Evolutionary conservation across 2,113 vertebrate genomes (phyloP).

Genomic region (Gavialis gangeticus): DNA sequence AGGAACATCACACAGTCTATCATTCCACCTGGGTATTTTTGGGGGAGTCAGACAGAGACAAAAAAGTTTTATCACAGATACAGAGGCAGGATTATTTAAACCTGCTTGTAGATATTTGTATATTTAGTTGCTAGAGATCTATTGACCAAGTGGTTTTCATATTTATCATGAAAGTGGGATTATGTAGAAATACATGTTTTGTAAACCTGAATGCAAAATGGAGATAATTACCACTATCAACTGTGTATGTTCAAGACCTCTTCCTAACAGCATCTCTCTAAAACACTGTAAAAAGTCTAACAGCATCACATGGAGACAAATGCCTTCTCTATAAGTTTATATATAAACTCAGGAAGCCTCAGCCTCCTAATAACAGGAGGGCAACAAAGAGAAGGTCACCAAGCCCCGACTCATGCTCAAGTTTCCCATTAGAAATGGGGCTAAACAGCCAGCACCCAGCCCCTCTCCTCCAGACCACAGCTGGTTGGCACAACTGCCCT

Average conservation of each 20-base stretch:
- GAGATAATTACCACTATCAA: not conserved
- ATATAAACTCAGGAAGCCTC: not conserved
- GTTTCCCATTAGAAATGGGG: not conserved
- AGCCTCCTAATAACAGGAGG: not conserved
- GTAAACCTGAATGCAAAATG: not conserved
- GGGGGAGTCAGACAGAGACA: not conserved
- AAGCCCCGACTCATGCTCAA: not conserved
- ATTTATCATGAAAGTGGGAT: not conserved
- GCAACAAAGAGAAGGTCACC: not conserved
- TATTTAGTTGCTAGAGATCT: not conserved
- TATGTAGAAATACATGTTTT: not conserved
- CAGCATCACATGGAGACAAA: not conserved
- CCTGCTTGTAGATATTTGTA: not conserved
- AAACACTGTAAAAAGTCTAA: not conserved
- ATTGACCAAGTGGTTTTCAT: not conserved
- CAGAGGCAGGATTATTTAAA: not conserved
- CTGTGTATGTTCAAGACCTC: not conserved
- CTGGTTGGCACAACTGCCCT: not conserved
- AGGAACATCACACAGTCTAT: not conserved
- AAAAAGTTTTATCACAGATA: conserved; percentile 7
- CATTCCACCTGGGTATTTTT: not conserved
- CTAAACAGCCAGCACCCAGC: not conserved
- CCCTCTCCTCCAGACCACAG: too few species aligned
- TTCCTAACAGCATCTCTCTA: not conserved
- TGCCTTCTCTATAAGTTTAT: not conserved